A percentile compares a stretch with the other conserved stretches of the same genome.
Evolutionary conservation across 2,797 vertebrate species (phyloP).

Genomic region (Sebastes matsubarae): DNA sequence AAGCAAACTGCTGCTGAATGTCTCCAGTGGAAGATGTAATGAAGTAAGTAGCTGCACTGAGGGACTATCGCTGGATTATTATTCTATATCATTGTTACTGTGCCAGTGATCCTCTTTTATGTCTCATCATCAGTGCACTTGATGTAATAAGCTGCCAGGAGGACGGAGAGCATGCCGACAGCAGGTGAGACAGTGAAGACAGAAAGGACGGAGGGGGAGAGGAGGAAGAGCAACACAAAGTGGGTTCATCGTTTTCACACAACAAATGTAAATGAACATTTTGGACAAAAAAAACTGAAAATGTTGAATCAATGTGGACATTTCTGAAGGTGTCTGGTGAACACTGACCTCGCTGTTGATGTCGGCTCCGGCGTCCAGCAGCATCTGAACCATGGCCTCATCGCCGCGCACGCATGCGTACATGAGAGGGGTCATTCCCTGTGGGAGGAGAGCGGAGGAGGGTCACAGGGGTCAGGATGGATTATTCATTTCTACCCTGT

Average conservation of each 20-base stretch:
- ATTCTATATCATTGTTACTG: background rate
- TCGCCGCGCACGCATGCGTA: conserved; percentile 97
- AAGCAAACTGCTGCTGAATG: conserved; percentile 31
- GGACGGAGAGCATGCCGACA: conserved; percentile 58
- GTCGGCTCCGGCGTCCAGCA: conserved; percentile 95
- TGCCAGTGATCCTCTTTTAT: conserved; percentile 16
- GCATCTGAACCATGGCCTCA: conserved; percentile 99
- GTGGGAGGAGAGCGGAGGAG: background rate
- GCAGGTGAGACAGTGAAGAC: conserved; percentile 49
- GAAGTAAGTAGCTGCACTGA: conserved; percentile 19
- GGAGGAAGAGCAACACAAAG: conserved; percentile 16
- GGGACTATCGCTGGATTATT: conserved; percentile 23
- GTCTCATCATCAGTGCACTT: conserved; percentile 58
- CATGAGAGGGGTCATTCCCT: conserved; percentile 97
- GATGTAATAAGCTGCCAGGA: conserved; percentile 55
- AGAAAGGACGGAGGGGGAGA: background rate
- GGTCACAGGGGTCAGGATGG: background rate
- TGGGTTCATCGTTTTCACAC: conserved; percentile 43
- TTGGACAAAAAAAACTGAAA: conserved; percentile 5
- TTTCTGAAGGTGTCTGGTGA: background rate
- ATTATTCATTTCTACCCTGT: background rate
- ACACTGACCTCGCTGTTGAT: conserved; percentile 95
- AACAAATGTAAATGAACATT: conserved; percentile 48
- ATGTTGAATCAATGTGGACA: background rate
- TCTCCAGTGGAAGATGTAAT: conserved; percentile 12